phyloP scores from a whole-genome alignment of 2,888 invertebrate species.

The Leucophora obtusa region DNA sequence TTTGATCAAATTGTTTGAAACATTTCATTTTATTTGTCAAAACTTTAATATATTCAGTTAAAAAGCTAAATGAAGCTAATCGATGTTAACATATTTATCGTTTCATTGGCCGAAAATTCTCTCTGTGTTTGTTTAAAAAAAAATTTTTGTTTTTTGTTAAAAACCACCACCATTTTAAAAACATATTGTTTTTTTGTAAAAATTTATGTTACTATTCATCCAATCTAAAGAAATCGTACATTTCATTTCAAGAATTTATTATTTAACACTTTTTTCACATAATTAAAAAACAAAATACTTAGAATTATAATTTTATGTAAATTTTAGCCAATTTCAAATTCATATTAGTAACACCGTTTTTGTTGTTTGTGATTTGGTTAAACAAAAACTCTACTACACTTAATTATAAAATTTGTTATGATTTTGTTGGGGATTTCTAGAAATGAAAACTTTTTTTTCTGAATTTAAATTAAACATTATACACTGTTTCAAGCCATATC shows the following conservation, averaged over 20 bases:
- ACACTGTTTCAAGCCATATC: conserved; percentile 76
- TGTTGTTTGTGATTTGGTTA: conserved; percentile 9
- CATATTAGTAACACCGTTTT: conserved; percentile 4
- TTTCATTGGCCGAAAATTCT: too few relatives aligned
- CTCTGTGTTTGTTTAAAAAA: background rate
- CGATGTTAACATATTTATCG: too few relatives aligned
- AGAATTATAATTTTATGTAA: conserved; percentile 27
- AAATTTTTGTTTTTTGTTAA: background rate
- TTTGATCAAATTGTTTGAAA: too few relatives aligned
- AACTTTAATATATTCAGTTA: too few relatives aligned
- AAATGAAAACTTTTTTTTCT: background rate
- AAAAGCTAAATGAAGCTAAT: too few relatives aligned
- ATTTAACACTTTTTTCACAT: conserved; percentile 9
- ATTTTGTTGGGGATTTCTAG: background rate
- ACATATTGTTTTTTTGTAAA: background rate
- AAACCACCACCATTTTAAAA: conserved; percentile 17
- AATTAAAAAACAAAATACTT: conserved; percentile 15
- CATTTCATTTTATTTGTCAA: too few relatives aligned
- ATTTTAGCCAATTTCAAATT: conserved; percentile 30
- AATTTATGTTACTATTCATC: conserved; percentile 11
- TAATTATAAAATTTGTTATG: conserved; percentile 26
- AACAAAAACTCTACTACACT: conserved; percentile 15
- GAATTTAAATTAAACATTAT: conserved; percentile 59
- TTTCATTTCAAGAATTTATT: conserved; percentile 20
- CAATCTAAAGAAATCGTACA: conserved; percentile 5